Evolutionary conservation across 2,888 invertebrate species (phyloP), one percentile per base, ranked within the genome.

Genomic region (Campoletis raptor): DNA sequence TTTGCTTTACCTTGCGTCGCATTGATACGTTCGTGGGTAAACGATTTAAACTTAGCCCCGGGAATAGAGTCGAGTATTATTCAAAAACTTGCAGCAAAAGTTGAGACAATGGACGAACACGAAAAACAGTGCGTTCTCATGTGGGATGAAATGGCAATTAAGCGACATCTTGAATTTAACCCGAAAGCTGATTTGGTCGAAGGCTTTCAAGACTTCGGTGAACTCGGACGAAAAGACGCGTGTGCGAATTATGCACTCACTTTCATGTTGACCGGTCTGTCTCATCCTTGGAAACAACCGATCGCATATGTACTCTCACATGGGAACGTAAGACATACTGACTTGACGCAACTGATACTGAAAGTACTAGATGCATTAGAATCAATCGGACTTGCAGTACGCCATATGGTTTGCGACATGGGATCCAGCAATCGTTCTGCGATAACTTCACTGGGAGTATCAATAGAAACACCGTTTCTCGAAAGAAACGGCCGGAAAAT

Each of bases 71-170:
- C 81, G 12, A 76, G 81, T 66, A 83, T 92, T 37, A 85, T 86
- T 88, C 40, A 76, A 89, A 66, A 87, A 87, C 81, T 77, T 90
- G 36, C 54, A 83, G 69, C 83, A 9, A 89, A 91, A 87, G 85
- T 85, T 9, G 76, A 72, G 40, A 86, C 85, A n/a, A 92, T 92
- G 92, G 81, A 78, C 57, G 85, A 48, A 15, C 70, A 81, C 67
- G 87, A 88, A 85, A 77, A 88, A 91, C 78, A 90, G 77, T 89
- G 90, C 76, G 89, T 90, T 67, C 69, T 91, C 15, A 86, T 91
- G 82, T 88, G 88, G 85, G 89, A 91, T 85, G 90, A 91, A 81
- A 90, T 90, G 88, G 54, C 87, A 24, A 89, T 90, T 0, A 90
- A 88, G 66, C 74, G 83, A 42, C 89, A 86, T 57, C 84, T 90